Evolutionary conservation across 2,888 invertebrate genomes (phyloP), one percentile per base, ranked within the genome.

Genomic region (Euplagia quadripunctaria): DNA sequence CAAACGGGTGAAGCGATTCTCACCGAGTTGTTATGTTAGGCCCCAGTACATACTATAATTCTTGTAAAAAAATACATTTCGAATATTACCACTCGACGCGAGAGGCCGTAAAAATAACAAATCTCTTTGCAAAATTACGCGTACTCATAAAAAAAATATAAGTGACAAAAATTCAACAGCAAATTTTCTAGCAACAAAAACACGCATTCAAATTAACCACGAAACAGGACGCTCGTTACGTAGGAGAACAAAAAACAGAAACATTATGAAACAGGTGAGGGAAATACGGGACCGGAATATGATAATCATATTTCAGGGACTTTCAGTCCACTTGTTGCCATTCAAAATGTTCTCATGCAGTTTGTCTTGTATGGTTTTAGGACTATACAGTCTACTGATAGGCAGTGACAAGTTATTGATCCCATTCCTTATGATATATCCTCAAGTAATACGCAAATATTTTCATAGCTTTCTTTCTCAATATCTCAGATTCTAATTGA

Each of bases 181-280:
- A 87, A 92, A 89, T 88, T 69, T 89, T 86, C 86, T 87, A 87
- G 88, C 83, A 89, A 92, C 91, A 92, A 92, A 92, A 93, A 93
- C 91, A 90, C 88, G 91, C 89, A 92, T 93, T 90, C 91, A 93
- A 94, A 94, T 94, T 94, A 94, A 93, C 93, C 91, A 85, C 89
- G 86, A 85, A 90, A 91, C 93, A 90, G 93, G 94, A 93, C 89
- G 92, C 93, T 94, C 93, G 93, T 94, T 94, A 93, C 88, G 88
- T 85, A 81, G 80, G 84, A 86, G 87, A 85, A 90, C 83, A 90
- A 91, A 92, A 91, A 89, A 89, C 87, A 87, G 88, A 88, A 91
- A 87, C 85, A 90, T 90, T 85, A 89, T 85, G 85, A 88, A 90
- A 90, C 92, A 92, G 90, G 92, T 91, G 89, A 91, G 88, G 87